phyloP scores from a whole-genome alignment of 2,888 invertebrate species.

The Trissolcus japonicus region DNA sequence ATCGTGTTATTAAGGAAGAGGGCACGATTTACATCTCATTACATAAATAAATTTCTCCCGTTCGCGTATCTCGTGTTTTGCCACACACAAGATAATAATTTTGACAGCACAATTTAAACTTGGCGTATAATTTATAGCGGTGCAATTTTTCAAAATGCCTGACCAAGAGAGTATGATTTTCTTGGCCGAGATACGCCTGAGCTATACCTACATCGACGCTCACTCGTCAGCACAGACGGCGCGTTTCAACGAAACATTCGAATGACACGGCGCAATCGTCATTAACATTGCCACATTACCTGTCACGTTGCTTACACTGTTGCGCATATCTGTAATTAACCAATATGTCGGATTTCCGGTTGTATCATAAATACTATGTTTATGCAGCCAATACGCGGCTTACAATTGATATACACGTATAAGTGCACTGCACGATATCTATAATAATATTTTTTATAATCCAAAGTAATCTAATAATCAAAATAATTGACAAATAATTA shows the following conservation, averaged over 20 bases:
- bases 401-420: slow-evolving; percentile 39
- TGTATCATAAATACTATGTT: slow-evolving; percentile 55
- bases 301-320: slow-evolving; percentile 54
- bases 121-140: slow-evolving; percentile 6
- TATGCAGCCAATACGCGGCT: slow-evolving; percentile 50
- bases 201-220: slow-evolving; percentile 43
- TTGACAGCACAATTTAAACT: slow-evolving; percentile 52
- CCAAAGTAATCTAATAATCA: neutral
- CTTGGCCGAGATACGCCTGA: slow-evolving; percentile 4
- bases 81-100: slow-evolving; percentile 31
- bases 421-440: slow-evolving; percentile 2
- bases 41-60: slow-evolving; percentile 37
- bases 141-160: slow-evolving; percentile 33
- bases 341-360: slow-evolving; percentile 56
- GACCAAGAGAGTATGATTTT: slow-evolving; percentile 22
- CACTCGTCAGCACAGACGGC: neutral
- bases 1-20: slow-evolving; percentile 28
- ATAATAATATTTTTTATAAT: slow-evolving; percentile 12
- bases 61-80: slow-evolving; percentile 19
- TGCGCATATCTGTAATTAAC: slow-evolving; percentile 48
- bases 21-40: slow-evolving; percentile 46
- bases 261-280: slow-evolving; percentile 34
- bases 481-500: slow-evolving; percentile 1
- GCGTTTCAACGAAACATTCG: slow-evolving; percentile 14
- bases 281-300: slow-evolving; percentile 57